Base-by-base conservation (phyloP, 2,113 vertebrate species). In the Daboia siamensis region DNA sequence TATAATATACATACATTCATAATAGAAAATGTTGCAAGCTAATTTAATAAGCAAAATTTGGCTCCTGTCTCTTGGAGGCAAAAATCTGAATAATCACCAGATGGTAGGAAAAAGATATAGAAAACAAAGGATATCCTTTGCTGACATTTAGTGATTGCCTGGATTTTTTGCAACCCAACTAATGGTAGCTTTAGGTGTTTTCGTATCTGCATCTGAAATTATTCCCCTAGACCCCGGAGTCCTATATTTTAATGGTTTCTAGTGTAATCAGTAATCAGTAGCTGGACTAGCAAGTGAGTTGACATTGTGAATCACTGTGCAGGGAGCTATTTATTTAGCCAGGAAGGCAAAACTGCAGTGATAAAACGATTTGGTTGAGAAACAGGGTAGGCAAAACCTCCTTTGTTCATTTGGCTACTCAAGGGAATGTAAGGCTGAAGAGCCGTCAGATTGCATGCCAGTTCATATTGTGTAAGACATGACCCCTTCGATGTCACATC, bases 371-470 rank as follows among this genome's bases (percentile, higher is more conserved):
- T n/a, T 93, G 74, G 56, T 24, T 33, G 56, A 44, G 56, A 93
- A 93, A 93, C 64, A 93, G 80, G 39, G 56, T 90, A 90, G 88
- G 88, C 74, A 90, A 90, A 92, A 86, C 88, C 54, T 86, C 1
- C 56, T 86, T 93, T 93, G 54, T 93, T 93, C 88, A 26, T 56
- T 15, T 44, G 55, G 21, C 74, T 64, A 54, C 80, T 64, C 88
- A 11, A 86, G 88, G 88, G 92, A 93, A 90, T 85, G 88, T 52
- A 93, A 86, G 21, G 46, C 46, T 90, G 92, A 93, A 92, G 64
- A 93, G 92, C 92, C 24, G 23, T 93, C 88, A 86, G 92, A 90
- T 93, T 90, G 56, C 33, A 86, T 90, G 29, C 55, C 88, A 86
- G 74, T 90, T 57, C 61, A 88, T 89, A 92, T 88, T 88, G 87